Percentiles rank a stretch among this genome's conserved stretches.
phyloP scores from a whole-genome alignment of 2,113 vertebrate genomes.

The Panurus biarmicus region DNA sequence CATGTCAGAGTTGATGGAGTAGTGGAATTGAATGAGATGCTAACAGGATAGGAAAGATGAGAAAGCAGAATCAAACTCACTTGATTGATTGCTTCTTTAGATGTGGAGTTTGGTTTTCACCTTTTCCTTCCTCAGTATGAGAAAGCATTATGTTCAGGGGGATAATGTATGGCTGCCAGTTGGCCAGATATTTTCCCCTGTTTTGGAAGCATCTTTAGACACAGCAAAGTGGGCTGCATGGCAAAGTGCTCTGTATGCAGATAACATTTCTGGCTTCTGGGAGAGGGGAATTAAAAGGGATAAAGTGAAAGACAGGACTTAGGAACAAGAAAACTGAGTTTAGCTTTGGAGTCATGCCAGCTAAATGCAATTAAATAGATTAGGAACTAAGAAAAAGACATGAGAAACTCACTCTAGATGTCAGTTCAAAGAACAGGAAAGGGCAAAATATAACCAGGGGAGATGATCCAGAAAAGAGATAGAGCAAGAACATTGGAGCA shows the following conservation, averaged over 20 bases:
- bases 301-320: neutral
- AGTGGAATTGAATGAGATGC: neutral
- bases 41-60: neutral
- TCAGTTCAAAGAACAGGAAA: neutral
- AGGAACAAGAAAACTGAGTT: neutral
- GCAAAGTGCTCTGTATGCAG: neutral
- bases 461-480: neutral
- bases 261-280: neutral
- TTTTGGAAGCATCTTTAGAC: neutral
- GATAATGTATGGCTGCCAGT: neutral
- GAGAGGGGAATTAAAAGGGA: conserved; percentile 20
- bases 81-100: neutral
- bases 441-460: neutral
- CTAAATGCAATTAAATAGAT: conserved; percentile 30
- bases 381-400: neutral
- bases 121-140: neutral
- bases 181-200: neutral
- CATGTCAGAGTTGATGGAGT: neutral
- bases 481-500: neutral
- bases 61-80: neutral
- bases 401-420: neutral
- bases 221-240: neutral
- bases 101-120: neutral
- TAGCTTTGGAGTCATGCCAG: neutral
- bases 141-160: neutral